These are phyloP conservation scores for Drosophila willistoni DNA, from an alignment of 1,140 invertebrate species.

Conservation along the genomic window DNA sequence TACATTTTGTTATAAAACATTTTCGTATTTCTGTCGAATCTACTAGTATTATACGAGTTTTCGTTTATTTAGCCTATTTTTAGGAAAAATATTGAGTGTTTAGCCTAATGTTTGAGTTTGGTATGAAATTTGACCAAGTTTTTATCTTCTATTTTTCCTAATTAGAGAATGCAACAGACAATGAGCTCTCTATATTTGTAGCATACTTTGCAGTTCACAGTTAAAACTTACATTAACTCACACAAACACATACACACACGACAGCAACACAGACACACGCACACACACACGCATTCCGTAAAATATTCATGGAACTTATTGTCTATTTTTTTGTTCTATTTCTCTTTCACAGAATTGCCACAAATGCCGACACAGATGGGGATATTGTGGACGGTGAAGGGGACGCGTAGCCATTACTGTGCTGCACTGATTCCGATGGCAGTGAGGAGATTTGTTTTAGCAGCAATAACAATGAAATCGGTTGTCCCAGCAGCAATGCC, in stretches of 20 bases:
- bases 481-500: conserved; percentile 60
- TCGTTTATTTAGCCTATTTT: not conserved
- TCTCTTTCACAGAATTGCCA: conserved; percentile 62
- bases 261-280: not conserved
- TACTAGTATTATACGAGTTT: not conserved
- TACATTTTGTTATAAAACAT: no score
- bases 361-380: conserved; percentile 60
- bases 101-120: not conserved
- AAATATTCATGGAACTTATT: conserved; percentile 21
- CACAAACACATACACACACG: not conserved
- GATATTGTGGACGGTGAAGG: conserved; percentile 65
- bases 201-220: not conserved
- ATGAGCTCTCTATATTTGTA: not conserved
- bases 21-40: not conserved
- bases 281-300: conserved; percentile 5
- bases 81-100: not conserved
- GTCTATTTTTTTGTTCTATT: conserved; percentile 18
- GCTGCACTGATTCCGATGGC: conserved; percentile 76
- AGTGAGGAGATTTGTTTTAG: conserved; percentile 71
- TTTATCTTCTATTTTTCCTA: not conserved
- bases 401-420: conserved; percentile 82
- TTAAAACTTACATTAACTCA: not conserved
- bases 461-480: conserved; percentile 68
- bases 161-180: not conserved
- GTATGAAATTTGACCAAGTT: not conserved